A percentile compares a stretch with the other conserved stretches of the same genome.
Evolutionary conservation across 2,888 invertebrate genomes (phyloP).

Genomic region (Ochropacha duplaris): DNA sequence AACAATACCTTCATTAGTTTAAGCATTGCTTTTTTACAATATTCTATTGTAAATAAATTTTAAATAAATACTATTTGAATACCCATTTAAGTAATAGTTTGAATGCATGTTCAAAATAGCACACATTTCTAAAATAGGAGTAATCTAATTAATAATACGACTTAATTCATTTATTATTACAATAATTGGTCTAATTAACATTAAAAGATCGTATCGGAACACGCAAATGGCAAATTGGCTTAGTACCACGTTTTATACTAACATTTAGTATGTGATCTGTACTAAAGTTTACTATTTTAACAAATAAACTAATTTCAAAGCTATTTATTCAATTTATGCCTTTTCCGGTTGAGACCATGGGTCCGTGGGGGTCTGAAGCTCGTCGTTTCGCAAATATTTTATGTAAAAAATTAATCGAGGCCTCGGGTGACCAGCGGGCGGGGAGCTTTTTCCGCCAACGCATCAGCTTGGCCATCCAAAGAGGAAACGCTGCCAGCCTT

Average conservation of each 20-base stretch:
- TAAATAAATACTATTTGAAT: not conserved
- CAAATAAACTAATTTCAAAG: not conserved
- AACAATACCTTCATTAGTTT: too few relatives aligned
- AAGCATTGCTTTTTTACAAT: too few relatives aligned
- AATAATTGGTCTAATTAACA: conserved; percentile 2
- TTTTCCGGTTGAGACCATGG: too few relatives aligned
- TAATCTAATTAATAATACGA: conserved; percentile 2
- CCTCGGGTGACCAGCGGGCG: too few relatives aligned
- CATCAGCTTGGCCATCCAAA: too few relatives aligned
- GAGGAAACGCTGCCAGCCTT: too few relatives aligned
- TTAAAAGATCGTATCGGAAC: conserved; percentile 2
- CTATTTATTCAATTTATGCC: too few relatives aligned
- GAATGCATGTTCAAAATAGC: not conserved
- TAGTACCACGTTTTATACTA: not conserved
- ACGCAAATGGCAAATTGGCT: conserved; percentile 5
- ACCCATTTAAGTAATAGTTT: not conserved
- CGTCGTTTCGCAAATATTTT: too few relatives aligned
- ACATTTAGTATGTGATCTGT: not conserved
- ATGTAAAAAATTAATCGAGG: too few relatives aligned
- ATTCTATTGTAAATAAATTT: too few relatives aligned
- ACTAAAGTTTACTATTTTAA: not conserved
- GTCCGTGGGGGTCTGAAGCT: too few relatives aligned
- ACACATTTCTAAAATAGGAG: not conserved
- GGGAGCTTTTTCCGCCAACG: too few relatives aligned
- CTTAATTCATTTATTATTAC: conserved; percentile 1